These are phyloP conservation scores for Eciton burchellii DNA, from an alignment of 1,140 invertebrate species.

Conservation along the genomic window DNA sequence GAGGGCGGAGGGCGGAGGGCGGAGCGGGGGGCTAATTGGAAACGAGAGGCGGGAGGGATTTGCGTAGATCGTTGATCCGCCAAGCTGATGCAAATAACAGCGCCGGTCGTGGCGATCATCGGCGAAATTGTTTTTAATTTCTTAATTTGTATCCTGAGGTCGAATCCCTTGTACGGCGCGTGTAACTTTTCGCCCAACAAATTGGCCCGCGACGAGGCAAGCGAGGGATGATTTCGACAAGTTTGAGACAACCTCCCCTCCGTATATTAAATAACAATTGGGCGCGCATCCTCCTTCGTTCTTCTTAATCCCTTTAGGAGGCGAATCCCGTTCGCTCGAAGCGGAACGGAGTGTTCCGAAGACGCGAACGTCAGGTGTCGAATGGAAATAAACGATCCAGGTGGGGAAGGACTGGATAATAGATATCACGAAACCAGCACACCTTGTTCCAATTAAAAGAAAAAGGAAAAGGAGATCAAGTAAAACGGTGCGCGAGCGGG, in stretches of 20 bases:
- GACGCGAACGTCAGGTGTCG: neutral
- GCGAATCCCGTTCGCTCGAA: neutral
- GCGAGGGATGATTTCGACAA: neutral
- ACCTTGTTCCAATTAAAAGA: slow-evolving; percentile 53
- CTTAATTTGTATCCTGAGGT: neutral
- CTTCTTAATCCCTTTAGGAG: too few species aligned
- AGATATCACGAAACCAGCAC: slow-evolving; percentile 37
- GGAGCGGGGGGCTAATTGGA: neutral
- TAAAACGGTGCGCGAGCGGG: neutral
- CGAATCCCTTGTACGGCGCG: neutral
- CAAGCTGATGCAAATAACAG: slow-evolving; percentile 24
- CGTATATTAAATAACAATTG: too few species aligned
- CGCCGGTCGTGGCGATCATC: neutral
- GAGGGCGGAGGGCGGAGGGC: neutral
- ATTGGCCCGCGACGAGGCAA: too few species aligned
- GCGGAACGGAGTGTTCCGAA: neutral
- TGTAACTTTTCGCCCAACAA: neutral
- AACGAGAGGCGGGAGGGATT: slow-evolving; percentile 7
- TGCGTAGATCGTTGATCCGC: slow-evolving; percentile 38
- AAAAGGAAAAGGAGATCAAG: slow-evolving; percentile 17
- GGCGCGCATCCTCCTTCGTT: neutral
- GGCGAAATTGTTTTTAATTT: neutral
- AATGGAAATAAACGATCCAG: neutral
- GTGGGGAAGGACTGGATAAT: neutral
- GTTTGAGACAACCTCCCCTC: too few species aligned